Base-by-base conservation (phyloP, 2,888 invertebrate species). In the Hirtodrosophila duncani region DNA sequence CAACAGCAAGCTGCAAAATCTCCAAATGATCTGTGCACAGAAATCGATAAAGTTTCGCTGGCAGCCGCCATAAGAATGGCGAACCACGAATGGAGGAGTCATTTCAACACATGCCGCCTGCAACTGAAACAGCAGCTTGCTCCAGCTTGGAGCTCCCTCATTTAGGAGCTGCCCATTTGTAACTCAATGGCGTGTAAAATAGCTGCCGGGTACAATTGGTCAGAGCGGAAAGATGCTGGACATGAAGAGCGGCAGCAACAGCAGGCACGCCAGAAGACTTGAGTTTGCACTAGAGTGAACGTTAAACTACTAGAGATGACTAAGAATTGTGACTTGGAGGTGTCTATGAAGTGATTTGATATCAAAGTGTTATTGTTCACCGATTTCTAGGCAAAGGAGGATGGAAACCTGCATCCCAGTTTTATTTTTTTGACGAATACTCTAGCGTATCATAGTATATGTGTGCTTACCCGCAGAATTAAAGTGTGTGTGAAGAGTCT, bases 131-230 rank as follows among this genome's bases (percentile, higher is more conserved):
- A 16, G 34, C 51, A 46, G 41, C 46, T 37, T 46, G 20, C 49
- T 49, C 55, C 38, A 27, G 39, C 9, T 37, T 31, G 24, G 37
- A 39, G 13, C 34, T 31, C 38, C 30, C 24, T 8, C 43, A n/a
- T 36, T 23, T 51, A 46, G 49, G 34, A 48, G 46, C 3, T 9
- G 30, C 45, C 59, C 63, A 69, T 74, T 75, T 77, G 70, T 60
- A 67, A 60, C 51, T 74, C 74, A 74, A 70, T 78, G 78, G 74
- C 62, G 78, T 78, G 71, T 74, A 70, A 70, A 78, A 78, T 71
- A 68, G 68, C 78, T 74, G 68, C 60, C 58, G 58, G 63, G 56
- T 56, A n/a, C n/a, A n/a, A 77, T 53, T 49, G 57, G 36, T 23
- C 48, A 39, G 60, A 42, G 44, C 18, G 17, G 42, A 36, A 49